Percentiles rank a stretch among this genome's conserved stretches.
These are phyloP conservation scores for Xiphophorus couchianus DNA, from an alignment of 2,113 vertebrate species.

Conservation along the genomic window DNA sequence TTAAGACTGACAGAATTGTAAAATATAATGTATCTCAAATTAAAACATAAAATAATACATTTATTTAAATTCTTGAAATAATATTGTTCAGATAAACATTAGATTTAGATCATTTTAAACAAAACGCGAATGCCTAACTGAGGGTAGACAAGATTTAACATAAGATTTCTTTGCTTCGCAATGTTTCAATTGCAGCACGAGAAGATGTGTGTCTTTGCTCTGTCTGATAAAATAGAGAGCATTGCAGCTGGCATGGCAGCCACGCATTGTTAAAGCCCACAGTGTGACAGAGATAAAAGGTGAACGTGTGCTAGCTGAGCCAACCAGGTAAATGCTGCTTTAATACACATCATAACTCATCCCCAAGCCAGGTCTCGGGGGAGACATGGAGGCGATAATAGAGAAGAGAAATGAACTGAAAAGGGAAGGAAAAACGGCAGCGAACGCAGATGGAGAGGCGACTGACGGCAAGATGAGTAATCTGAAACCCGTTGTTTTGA, in stretches of 20 bases:
- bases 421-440: conserved; percentile 13
- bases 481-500: conserved; percentile 52
- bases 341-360: conserved; percentile 71
- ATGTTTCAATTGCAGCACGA: background rate
- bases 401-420: conserved; percentile 55
- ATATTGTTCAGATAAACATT: background rate
- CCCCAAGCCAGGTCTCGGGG: conserved; percentile 37
- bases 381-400: conserved; percentile 58
- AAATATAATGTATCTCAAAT: background rate
- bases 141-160: background rate
- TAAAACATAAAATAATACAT: background rate
- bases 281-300: conserved; percentile 63
- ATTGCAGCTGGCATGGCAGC: conserved; percentile 47
- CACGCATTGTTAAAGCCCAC: conserved; percentile 9
- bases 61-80: background rate
- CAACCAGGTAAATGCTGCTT: conserved; percentile 68
- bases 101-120: background rate
- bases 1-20: background rate
- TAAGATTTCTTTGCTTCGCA: background rate
- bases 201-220: background rate
- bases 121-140: background rate
- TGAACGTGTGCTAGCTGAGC: conserved; percentile 52
- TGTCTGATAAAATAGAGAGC: conserved; percentile 14
- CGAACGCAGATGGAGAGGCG: conserved; percentile 25
- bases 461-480: conserved; percentile 41